phyloP scores from a whole-genome alignment of 2,797 vertebrate species.

The Anguilla anguilla region DNA sequence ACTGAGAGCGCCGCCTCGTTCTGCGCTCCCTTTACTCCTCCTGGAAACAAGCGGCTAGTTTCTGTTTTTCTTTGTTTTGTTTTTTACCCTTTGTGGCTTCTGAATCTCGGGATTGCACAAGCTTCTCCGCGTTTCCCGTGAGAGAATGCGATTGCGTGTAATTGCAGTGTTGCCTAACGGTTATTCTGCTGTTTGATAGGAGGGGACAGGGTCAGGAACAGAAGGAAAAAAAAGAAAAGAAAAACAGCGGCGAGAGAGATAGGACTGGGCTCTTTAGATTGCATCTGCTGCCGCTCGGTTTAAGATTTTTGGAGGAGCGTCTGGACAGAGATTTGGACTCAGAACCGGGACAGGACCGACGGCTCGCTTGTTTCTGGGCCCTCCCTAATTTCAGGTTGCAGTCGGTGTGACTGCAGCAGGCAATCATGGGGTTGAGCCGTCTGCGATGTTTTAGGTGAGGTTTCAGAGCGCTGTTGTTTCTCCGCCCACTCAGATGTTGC shows the following conservation, averaged over 20 bases:
- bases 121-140: background rate
- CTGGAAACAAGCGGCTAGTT: background rate
- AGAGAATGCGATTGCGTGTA: background rate
- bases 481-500: background rate
- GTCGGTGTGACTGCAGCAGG: background rate
- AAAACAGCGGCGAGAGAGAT: background rate
- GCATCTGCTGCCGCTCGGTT: background rate
- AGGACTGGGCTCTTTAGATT: background rate
- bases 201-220: background rate
- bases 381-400: constrained; percentile 14
- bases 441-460: background rate
- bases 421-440: background rate
- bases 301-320: background rate
- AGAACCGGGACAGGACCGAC: background rate
- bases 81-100: background rate
- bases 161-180: background rate
- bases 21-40: background rate
- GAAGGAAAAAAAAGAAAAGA: background rate
- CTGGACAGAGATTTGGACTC: background rate
- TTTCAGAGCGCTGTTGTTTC: background rate
- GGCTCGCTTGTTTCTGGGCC: background rate
- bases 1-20: background rate
- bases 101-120: background rate
- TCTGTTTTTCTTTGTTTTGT: background rate
- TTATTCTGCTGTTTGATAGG: background rate